Base-by-base conservation (phyloP, 2,797 vertebrate genomes). In the Clarias laeviceps region DNA sequence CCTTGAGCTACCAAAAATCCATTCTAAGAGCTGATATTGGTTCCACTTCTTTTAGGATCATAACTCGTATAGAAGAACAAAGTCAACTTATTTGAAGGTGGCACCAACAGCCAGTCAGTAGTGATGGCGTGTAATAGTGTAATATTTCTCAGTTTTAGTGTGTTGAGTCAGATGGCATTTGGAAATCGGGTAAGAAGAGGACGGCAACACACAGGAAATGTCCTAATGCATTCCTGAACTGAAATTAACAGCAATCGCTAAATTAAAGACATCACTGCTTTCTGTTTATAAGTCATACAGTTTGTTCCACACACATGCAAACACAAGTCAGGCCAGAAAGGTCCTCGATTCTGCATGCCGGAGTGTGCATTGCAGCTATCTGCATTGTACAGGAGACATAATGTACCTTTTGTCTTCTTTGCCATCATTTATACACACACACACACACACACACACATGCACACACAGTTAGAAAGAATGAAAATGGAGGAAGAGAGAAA, bases 401-500 rank as follows among this genome's bases (percentile, higher is more conserved):
- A 85, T 85, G 79, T 45, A 64, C 24, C 61, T 32, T 82, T 85
- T 85, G 84, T 76, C 79, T 85, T 76, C 45, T 65, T 32, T 80
- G 29, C 78, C 59, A 82, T 85, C 84, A 34, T 85, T 81, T 74
- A 82, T 5, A 85, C 40, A 74, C 20, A 79, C 22, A 69, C 4
- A 22, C 24, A 70, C 22, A 27, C 70, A 84, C 27, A 70, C 4
- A 82, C 18, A 84, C 54, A 70, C 17, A 76, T 4, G 20, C 15
- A 18, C 20, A 74, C n/a, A 45, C 17, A 56, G 45, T 54, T 5
- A 79, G 45, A 59, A 40, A 57, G 45, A 22, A 37, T 59, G 83
- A 68, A 24, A 74, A 72, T 57, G 61, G 24, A 82, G 29, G 24
- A 64, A 66, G 45, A 82, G 29, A 45, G 61, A 68, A 56, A 57